Percentiles rank a stretch among this genome's conserved stretches.
Evolutionary conservation across 2,113 vertebrate genomes (phyloP).

Genomic region (Podilymbus podiceps): DNA sequence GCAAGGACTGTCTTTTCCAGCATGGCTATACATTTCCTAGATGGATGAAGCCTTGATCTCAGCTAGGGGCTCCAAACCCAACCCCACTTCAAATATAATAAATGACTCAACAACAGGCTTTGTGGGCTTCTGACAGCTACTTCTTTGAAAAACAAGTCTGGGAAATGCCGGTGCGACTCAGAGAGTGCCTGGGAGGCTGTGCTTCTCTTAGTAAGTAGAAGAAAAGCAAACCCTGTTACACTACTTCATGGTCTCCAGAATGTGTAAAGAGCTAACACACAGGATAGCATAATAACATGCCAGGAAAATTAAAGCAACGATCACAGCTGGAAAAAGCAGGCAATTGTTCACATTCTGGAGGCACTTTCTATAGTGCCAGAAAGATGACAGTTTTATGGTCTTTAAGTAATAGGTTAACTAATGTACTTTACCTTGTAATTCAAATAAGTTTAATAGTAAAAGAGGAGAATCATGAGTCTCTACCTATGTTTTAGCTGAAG

Average conservation of each 20-base stretch:
- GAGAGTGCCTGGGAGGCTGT: neutral
- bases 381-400: slow-evolving; percentile 30
- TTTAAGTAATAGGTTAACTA: slow-evolving; percentile 44
- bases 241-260: neutral
- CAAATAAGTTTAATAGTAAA: slow-evolving; percentile 38
- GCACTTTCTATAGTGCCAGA: slow-evolving; percentile 34
- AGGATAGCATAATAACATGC: neutral
- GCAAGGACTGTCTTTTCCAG: neutral
- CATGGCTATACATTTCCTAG: neutral
- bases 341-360: slow-evolving; percentile 40
- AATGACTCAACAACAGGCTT: neutral
- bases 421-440: slow-evolving; percentile 47
- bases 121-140: neutral
- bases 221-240: neutral
- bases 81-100: neutral
- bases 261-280: neutral
- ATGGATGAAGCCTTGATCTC: neutral
- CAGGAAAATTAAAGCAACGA: slow-evolving; percentile 57
- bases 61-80: neutral
- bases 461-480: neutral
- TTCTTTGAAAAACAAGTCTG: neutral
- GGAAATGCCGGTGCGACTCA: neutral
- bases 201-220: neutral
- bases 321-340: slow-evolving; percentile 49
- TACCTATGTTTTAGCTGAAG: slow-evolving; percentile 35